Base-by-base conservation (phyloP, 2,888 invertebrate genomes). In the Galerucella nymphaeae region DNA sequence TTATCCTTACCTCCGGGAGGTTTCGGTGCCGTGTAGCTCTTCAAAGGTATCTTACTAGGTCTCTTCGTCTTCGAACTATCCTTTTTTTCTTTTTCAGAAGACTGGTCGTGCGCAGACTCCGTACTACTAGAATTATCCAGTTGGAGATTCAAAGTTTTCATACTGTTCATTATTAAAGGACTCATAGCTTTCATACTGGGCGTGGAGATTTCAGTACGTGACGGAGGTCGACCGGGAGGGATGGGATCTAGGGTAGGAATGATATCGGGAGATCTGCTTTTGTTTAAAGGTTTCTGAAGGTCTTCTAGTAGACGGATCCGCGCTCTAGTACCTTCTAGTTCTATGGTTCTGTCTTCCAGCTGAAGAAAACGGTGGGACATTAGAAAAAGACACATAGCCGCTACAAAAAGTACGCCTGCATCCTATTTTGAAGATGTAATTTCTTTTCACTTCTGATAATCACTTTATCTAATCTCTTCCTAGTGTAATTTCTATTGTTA, bases 281-380 rank as follows among this genome's bases (percentile, higher is more conserved):
- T 77, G 48, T 70, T 71, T 20, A 77, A 59, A 1, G 84, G 81
- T 76, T 82, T 84, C 72, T 85, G 86, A 62, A 84, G 83, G 76
- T 90, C 88, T 83, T 94, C 94, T 76, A 94, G 86, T 76, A 94
- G 90, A n/a, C 94, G 90, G 71, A 94, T 89, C 72, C 92, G 90
- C 1, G 94, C 94, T 76, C 91, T 89, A 16, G 94, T 93, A n/a
- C 94, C 94, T 85, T 95, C 95, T 81, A 95, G 83, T 84, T 95
- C 94, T 80, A 95, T 94, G 82, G 91, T 93, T 84, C 93, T 92
- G 85, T 95, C 94, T 86, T 94, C 94, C 80, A 95, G 87, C 94
- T 95, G 88, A 16, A 85, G 86, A 77, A 62, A 75, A 75, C 42
- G 10, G 42, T 42, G n/a, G n/a, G n/a, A n/a, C n/a, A n/a, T n/a